Base-by-base conservation (phyloP, 1,140 invertebrate genomes). In the Latrodectus geometricus region DNA sequence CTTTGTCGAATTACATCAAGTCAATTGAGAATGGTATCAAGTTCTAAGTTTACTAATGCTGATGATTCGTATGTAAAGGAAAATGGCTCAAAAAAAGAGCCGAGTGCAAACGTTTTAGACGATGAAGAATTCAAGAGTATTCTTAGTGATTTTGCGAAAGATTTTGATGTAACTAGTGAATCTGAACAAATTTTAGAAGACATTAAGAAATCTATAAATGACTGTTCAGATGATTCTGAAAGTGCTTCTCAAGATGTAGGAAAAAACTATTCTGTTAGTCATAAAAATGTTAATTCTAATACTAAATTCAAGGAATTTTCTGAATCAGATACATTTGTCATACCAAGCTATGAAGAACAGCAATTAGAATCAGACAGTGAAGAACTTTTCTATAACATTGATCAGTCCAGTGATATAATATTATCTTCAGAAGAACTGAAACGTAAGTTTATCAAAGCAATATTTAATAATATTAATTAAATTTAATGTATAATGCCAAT, bases 41-140 rank as follows among this genome's bases (percentile, higher is more conserved):
- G 23, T 21, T 76, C 50, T 54, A 76, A 56, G 8, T 76, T 52
- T 5, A 35, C 35, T 1, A 35, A 1, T 3, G 23, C 15, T 12
- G 49, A 73, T 11, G 23, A 8, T 73, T 14, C 14, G 9, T 9
- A 73, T 49, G 49, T 9, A 15, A 61, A 61, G 11, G 54, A 61
- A 61, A 8, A 17, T 17, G 12, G 20, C n/a, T n/a, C n/a, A n/a
- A 69, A 69, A 4, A 21, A 72, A 52, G 78, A 54, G 54, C 78
- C 66, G 12, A 81, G 14, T 35, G 8, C 23, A 61, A 54, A 76
- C 17, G 11, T 87, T 17, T 21, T 74, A 23, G 65, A 87, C 14
- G 77, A 87, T 56, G 56, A 74, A 75, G 85, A 87, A 50, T 87
- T 87, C 48, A 23, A 79, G 52, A 87, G 56, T 87, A 80, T 80